Evolutionary conservation across 2,888 invertebrate species (phyloP), one percentile per base, ranked within the genome.

Genomic region (Pelosia muscerda): DNA sequence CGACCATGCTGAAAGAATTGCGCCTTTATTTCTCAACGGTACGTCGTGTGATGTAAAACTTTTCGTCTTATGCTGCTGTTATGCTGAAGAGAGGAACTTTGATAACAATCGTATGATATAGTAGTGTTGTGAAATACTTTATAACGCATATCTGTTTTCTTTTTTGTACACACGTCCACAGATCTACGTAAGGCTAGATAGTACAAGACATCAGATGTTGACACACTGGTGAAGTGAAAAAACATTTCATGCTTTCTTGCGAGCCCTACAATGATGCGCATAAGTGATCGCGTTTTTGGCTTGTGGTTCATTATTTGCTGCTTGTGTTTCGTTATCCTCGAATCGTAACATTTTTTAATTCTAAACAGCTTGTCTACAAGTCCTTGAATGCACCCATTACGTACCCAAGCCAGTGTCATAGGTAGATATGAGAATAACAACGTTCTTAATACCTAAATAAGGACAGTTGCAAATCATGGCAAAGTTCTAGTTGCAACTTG

Each of bases 1-100:
- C 72, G 49, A 57, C 58, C 53, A 63, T 56, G 59, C 54, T 63
- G 60, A 66, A 67, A 67, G 74, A 67, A 79, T 55, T 68, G 68
- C 68, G 68, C 34, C 57, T 74, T 60, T 61, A 77, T 38, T 68
- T 72, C 55, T 31, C 53, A 15, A 55, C 54, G 31, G 59, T 34
- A 63, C 62, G 53, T 62, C 49, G 49, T 69, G 26, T 60, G 61
- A 64, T 68, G 68, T 65, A 69, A 74, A 65, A 65, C 54, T 69
- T 77, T 69, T 65, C 56, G 54, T 26, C 63, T 62, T 66, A 79
- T 63, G 11, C 64, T 70, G 54, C 19, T 49, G 49, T 69, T 63
- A 63, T 56, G 25, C 26, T 28, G 57, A 67, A 63, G 64, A 28
- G 56, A 11, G 11, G 6, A 38, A 63, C 31, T 63, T 63, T 25